Conservation (phyloP, 2,888 invertebrate species). For the Coenonympha glycerion region DNA sequence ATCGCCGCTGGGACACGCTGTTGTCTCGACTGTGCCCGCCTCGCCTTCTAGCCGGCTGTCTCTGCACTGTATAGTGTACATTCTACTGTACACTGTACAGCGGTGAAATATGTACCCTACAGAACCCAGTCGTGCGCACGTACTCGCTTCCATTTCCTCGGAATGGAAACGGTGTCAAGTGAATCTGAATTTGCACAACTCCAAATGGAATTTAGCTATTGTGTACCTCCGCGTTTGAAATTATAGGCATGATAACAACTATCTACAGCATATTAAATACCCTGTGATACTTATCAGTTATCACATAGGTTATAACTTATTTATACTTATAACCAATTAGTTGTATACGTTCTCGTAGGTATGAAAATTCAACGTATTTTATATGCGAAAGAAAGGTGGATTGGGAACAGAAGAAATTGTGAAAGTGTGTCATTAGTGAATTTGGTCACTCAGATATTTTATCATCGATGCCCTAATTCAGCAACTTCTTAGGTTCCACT, state of each 20-base stretch:
- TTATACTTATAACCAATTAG: no score
- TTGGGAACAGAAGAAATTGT: no score
- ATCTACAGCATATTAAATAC: background rate
- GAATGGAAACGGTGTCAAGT: conserved; percentile 40
- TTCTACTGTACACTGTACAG: conserved; percentile 9
- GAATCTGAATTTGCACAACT: conserved; percentile 39
- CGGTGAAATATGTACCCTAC: conserved; percentile 17
- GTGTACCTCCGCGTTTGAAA: conserved; percentile 23
- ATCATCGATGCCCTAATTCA: no score
- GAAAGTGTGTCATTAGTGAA: no score
- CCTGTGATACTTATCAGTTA: background rate
- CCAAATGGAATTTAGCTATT: conserved; percentile 31
- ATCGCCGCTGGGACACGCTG: conserved; percentile 46
- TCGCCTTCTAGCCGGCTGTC: conserved; percentile 16
- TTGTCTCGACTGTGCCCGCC: conserved; percentile 27
- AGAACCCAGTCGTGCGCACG: conserved; percentile 20
- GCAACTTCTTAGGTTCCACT: no score
- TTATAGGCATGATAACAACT: conserved; percentile 6
- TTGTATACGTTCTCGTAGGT: no score
- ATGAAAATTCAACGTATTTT: no score
- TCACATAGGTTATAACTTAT: no score
- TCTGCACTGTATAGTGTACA: conserved; percentile 10
- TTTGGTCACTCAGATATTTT: no score
- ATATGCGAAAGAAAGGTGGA: no score
- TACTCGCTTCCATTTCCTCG: conserved; percentile 33